Percentiles rank a stretch among this genome's conserved stretches.
phyloP scores from a whole-genome alignment of 2,797 vertebrate genomes.

The Bradypodion ventrale region DNA sequence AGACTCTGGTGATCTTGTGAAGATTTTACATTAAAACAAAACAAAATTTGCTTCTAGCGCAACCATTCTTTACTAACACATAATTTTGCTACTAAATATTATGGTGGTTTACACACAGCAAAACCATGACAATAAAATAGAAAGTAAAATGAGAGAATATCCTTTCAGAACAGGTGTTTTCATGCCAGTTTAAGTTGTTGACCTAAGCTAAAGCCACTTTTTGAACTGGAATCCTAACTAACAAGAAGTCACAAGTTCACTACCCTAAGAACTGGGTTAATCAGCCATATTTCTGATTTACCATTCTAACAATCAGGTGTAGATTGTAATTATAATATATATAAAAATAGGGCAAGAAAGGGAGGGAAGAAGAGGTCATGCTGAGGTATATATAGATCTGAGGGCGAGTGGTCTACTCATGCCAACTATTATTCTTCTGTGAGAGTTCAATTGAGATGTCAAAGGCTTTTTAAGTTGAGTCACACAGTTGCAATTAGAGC shows the following conservation, averaged over 20 bases:
- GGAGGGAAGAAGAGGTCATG: background rate
- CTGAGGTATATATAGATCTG: background rate
- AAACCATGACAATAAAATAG: background rate
- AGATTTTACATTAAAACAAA: background rate
- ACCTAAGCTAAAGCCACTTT: background rate
- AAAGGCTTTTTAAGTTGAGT: slow-evolving; percentile 5
- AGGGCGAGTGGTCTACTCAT: slow-evolving; percentile 2
- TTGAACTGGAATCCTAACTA: background rate
- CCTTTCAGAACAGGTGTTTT: background rate
- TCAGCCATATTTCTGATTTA: background rate
- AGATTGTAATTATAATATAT: background rate
- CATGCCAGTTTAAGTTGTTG: background rate
- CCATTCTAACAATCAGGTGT: background rate
- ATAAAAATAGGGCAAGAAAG: background rate
- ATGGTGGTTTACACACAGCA: background rate
- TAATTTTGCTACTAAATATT: background rate
- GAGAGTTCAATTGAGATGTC: slow-evolving; percentile 27
- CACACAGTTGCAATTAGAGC: background rate
- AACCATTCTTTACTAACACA: background rate
- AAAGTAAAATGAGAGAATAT: background rate
- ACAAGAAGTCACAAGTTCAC: background rate
- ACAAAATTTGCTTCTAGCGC: background rate
- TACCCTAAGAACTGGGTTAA: background rate
- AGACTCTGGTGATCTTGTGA: background rate
- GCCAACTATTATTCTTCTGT: background rate